A percentile compares a stretch with the other conserved stretches of the same genome.
Evolutionary conservation across 1,140 invertebrate genomes (phyloP).

Genomic region (Drosophila truncata): DNA sequence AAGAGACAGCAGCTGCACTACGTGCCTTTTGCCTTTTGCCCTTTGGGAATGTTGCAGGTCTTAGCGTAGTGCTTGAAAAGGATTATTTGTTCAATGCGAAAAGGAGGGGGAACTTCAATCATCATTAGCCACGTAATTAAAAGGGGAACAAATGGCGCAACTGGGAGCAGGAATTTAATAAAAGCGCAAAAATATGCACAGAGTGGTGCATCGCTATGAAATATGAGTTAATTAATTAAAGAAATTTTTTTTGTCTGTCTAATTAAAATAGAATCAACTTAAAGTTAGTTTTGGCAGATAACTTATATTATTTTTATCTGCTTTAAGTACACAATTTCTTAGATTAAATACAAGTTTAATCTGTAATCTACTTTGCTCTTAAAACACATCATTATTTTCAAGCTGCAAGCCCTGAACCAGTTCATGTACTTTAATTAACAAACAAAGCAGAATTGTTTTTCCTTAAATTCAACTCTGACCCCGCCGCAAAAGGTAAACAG

Average conservation of each 20-base stretch:
- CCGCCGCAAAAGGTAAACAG: conserved; percentile 36
- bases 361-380: neutral
- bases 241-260: neutral
- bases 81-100: conserved; percentile 32
- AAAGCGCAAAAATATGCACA: neutral
- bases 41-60: conserved; percentile 9
- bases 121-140: conserved; percentile 51
- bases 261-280: neutral
- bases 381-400: neutral
- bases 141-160: conserved; percentile 19
- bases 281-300: neutral
- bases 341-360: neutral
- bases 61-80: conserved; percentile 7
- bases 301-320: neutral
- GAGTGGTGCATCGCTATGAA: neutral
- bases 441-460: conserved; percentile 24
- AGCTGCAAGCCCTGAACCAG: no score
- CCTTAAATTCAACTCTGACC: conserved; percentile 27
- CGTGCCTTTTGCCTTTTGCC: conserved; percentile 28
- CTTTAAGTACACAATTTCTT: no score
- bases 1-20: conserved; percentile 25
- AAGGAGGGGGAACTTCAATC: conserved; percentile 22
- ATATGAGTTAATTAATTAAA: conserved; percentile 13
- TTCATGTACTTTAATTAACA: conserved; percentile 19
- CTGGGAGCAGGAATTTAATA: conserved; percentile 22